Percentiles rank a stretch among this genome's conserved stretches.
Conservation (phyloP, 2,113 vertebrate species). For the Podarcis raffonei region DNA sequence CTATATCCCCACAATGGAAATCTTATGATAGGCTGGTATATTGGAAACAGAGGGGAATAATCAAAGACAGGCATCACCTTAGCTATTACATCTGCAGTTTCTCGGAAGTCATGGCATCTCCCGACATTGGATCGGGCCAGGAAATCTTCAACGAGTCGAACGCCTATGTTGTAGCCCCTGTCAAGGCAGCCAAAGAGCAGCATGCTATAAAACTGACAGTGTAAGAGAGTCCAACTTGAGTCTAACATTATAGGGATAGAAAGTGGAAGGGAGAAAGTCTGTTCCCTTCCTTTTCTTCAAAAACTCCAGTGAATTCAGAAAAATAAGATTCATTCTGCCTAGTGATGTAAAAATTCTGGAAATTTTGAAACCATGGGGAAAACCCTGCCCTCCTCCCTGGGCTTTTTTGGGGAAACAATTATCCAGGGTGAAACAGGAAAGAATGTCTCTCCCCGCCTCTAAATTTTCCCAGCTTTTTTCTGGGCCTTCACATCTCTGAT, state of each 20-base stretch:
- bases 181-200: slow-evolving; percentile 45
- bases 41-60: background rate
- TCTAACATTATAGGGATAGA: accelerated
- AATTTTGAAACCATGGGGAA: too few species aligned
- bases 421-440: too few species aligned
- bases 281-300: background rate
- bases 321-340: background rate
- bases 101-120: slow-evolving; percentile 97
- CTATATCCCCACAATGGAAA: background rate
- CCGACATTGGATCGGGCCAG: slow-evolving; percentile 96
- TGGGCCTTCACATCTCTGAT: too few species aligned
- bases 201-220: background rate
- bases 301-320: background rate
- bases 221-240: background rate
- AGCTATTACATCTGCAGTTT: slow-evolving; percentile 97
- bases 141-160: slow-evolving; percentile 97
- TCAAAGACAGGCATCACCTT: slow-evolving; percentile 81
- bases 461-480: too few species aligned
- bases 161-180: slow-evolving; percentile 99
- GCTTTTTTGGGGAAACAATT: too few species aligned
- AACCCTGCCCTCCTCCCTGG: too few species aligned
- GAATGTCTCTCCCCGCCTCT: too few species aligned
- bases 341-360: too few species aligned
- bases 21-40: background rate
- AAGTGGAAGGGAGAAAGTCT: background rate